Percentiles rank a stretch among this genome's conserved stretches.
Conservation (phyloP, 2,113 vertebrate species). For the Phycodurus eques region DNA sequence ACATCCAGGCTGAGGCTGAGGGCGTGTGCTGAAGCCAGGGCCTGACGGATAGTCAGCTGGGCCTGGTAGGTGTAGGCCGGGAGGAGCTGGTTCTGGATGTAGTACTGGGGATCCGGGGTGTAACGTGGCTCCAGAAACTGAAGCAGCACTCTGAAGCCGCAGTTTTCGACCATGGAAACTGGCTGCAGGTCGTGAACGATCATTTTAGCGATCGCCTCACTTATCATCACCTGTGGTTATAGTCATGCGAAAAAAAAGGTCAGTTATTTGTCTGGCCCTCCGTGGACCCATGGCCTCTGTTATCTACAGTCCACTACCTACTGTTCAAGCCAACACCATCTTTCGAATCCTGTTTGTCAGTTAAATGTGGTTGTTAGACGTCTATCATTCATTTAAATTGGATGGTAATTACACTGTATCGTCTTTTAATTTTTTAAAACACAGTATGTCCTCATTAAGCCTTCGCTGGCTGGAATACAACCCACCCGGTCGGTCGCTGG, state of each 20-base stretch:
- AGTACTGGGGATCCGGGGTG: constrained; percentile 66
- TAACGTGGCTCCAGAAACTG: constrained; percentile 78
- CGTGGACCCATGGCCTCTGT: too few relatives aligned
- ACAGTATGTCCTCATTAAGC: too few relatives aligned
- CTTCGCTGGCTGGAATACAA: too few relatives aligned
- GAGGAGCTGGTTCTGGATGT: constrained; percentile 76
- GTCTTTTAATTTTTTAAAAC: neutral
- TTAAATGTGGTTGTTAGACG: neutral
- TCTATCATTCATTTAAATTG: neutral
- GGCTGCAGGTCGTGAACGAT: constrained; percentile 77
- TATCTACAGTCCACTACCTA: too few relatives aligned
- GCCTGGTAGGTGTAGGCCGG: constrained; percentile 77
- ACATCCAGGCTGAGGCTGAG: constrained; percentile 75
- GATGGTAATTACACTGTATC: neutral
- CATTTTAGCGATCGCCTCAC: constrained; percentile 79
- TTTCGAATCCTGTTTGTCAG: too few relatives aligned
- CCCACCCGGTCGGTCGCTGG: too few relatives aligned
- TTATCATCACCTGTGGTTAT: constrained; percentile 66
- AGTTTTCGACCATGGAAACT: constrained; percentile 72
- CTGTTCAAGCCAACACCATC: too few relatives aligned
- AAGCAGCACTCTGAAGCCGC: constrained; percentile 75
- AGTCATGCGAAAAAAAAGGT: neutral
- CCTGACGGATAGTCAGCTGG: constrained; percentile 73
- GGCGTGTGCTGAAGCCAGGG: constrained; percentile 68
- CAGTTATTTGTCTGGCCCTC: neutral